Base-by-base conservation (phyloP, 2,113 vertebrate genomes). In the Sebastes fasciatus region DNA sequence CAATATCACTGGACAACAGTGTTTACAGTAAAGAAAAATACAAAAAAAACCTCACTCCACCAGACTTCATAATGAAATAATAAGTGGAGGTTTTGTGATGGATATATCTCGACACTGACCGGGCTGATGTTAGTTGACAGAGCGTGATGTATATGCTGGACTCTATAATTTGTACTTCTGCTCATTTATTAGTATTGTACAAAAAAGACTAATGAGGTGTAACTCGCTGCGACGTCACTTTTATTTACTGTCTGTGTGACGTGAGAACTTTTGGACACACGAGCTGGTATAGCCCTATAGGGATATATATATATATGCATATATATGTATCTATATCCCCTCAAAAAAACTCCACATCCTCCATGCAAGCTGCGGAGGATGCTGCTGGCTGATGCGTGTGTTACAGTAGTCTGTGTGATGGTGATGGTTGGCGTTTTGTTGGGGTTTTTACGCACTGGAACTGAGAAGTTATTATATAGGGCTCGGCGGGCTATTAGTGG, bases 191-290 rank as follows among this genome's bases (percentile, higher is more conserved):
- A 97, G 95, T 94, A 62, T 74, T 77, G 80, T 16, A 72, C 79
- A 64, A 96, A 93, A 61, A 85, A 96, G 97, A 96, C 96, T 97
- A 98, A 98, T 97, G 96, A 98, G 96, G 94, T 96, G 96, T 95
- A 94, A 95, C 95, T 95, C 90, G 93, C 94, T 92, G 95, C 94
- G 93, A 93, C 96, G 97, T 96, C 97, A 97, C 93, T 96, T 96
- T 94, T 97, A 96, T 97, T 98, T 97, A 97, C 96, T 34, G 96
- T 96, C 94, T 94, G 93, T 84, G 94, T 83, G 94, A 93, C 95
- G 95, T 86, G 89, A 87, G 58, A 89, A 90, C 80, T 88, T 82
- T 88, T 63, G 86, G 93, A 93, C 85, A 92, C 72, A 45, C 26
- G 73, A 76, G 77, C 79, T 77, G 70, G 75, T 78, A 60, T 23